Percentiles rank a stretch among this genome's conserved stretches.
Conservation (phyloP, 2,113 vertebrate species). For the Struthio camelus region DNA sequence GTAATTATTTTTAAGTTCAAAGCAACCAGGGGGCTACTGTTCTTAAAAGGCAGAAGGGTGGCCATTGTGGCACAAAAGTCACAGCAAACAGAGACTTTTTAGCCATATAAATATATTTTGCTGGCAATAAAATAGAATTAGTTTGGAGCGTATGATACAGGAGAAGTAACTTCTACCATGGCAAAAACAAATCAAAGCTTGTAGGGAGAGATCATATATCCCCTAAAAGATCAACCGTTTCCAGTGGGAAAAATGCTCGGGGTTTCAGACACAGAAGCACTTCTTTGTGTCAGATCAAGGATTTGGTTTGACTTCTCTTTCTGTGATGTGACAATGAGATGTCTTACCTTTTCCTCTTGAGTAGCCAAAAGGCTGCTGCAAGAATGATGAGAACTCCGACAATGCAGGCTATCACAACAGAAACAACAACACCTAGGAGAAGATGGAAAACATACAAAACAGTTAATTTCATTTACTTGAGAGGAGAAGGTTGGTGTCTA, state of each 20-base stretch:
- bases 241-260: neutral
- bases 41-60: neutral
- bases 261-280: neutral
- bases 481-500: neutral
- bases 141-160: neutral
- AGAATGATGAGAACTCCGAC: constrained; percentile 77
- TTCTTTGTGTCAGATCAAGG: neutral
- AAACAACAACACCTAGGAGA: constrained; percentile 80
- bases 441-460: neutral
- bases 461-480: neutral
- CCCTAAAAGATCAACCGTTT: neutral
- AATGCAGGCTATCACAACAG: constrained; percentile 71
- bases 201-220: neutral
- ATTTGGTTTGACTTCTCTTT: neutral
- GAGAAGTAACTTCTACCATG: neutral
- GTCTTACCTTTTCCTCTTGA: constrained; percentile 83
- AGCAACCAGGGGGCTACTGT: neutral
- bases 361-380: constrained; percentile 74
- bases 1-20: neutral
- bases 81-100: neutral
- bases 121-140: neutral
- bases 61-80: neutral
- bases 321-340: neutral
- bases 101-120: neutral
- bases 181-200: neutral